Conservation (phyloP, 2,888 invertebrate species). For the Trilocha varians region DNA sequence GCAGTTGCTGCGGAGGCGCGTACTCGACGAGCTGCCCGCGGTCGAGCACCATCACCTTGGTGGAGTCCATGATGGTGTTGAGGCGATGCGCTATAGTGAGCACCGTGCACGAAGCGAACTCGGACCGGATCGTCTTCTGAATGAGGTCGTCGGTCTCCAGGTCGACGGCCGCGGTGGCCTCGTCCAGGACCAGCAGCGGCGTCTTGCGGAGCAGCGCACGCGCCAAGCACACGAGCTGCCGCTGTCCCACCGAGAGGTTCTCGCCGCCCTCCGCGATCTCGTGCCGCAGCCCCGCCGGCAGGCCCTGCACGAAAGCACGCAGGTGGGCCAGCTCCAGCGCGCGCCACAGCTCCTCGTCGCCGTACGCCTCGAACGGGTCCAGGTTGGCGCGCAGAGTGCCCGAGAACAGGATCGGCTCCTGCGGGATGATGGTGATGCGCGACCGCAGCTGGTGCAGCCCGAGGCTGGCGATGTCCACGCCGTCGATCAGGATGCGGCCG, state of each 20-base stretch:
- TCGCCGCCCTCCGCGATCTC: conserved; percentile 94
- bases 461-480: conserved; percentile 83
- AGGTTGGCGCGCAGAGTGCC: conserved; percentile 76
- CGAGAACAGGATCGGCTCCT: conserved; percentile 74
- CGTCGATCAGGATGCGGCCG: conserved; percentile 89
- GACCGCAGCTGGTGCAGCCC: conserved; percentile 85
- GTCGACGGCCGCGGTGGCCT: conserved; percentile 93
- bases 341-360: conserved; percentile 72
- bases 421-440: conserved; percentile 77
- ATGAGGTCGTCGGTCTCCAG: conserved; percentile 93
- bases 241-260: conserved; percentile 90
- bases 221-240: conserved; percentile 91
- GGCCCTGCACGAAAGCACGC: conserved; percentile 84
- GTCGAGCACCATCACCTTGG: conserved; percentile 87
- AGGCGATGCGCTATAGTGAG: conserved; percentile 94
- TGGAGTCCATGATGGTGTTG: conserved; percentile 93
- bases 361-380: conserved; percentile 74
- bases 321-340: conserved; percentile 84
- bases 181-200: conserved; percentile 87
- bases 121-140: conserved; percentile 89
- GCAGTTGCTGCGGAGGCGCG: conserved; percentile 79
- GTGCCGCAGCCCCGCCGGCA: conserved; percentile 84
- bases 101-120: conserved; percentile 90
- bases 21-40: conserved; percentile 84
- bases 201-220: conserved; percentile 89